Conservation (phyloP, 2,113 vertebrate genomes). For the Gobius niger region DNA sequence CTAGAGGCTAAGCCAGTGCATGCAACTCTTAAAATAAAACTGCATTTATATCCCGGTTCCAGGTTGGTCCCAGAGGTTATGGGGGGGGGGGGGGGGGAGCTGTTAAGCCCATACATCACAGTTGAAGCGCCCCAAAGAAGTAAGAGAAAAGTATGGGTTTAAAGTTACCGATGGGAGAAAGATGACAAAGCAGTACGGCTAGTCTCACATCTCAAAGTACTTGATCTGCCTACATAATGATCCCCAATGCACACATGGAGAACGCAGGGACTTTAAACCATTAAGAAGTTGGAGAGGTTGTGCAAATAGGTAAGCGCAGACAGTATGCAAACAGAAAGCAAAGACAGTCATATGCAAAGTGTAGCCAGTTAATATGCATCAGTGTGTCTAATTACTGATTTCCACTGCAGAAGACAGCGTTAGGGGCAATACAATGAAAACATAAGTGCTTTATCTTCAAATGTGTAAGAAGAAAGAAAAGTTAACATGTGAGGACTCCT, state of each 20-base stretch:
- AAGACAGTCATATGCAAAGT: no score
- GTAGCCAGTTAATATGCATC: no score
- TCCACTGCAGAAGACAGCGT: background rate
- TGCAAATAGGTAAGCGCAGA: no score
- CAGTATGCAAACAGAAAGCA: no score
- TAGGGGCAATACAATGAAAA: background rate
- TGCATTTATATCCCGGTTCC: constrained; percentile 22
- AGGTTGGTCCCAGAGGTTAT: constrained; percentile 42
- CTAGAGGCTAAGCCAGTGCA: constrained; percentile 18
- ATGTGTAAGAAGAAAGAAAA: no score
- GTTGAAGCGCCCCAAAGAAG: constrained; percentile 71
- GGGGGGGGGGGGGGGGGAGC: no score
- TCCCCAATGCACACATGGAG: background rate
- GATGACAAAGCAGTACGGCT: constrained; percentile 33
- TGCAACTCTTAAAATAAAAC: constrained; percentile 21
- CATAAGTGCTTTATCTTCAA: no score
- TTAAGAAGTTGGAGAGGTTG: no score
- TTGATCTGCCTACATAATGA: background rate
- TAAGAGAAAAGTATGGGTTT: constrained; percentile 16
- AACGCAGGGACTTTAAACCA: no score
- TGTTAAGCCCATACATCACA: constrained; percentile 70
- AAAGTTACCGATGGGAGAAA: background rate
- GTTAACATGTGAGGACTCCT: background rate
- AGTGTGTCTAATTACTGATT: no score
- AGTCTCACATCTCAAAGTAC: background rate